phyloP scores from a whole-genome alignment of 2,797 vertebrate genomes.

The Pseudomugil gertrudae region DNA sequence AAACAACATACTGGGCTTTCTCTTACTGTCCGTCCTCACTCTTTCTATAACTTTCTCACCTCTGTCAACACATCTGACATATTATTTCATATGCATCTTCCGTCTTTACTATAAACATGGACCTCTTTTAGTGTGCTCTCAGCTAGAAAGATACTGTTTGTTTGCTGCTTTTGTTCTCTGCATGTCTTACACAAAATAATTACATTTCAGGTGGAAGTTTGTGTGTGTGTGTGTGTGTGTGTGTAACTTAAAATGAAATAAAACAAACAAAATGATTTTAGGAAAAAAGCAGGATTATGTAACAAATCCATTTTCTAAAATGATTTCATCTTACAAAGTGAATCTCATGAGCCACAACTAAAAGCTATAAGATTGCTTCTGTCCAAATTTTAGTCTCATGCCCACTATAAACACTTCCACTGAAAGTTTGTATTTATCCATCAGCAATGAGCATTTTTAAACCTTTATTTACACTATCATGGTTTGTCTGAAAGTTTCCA shows the following conservation, averaged over 20 bases:
- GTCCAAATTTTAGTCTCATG: slow-evolving; percentile 36
- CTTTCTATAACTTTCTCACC: slow-evolving; percentile 45
- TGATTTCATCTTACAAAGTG: slow-evolving; percentile 34
- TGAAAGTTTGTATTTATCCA: slow-evolving; percentile 27
- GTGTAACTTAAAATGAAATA: slow-evolving; percentile 6
- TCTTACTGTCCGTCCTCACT: slow-evolving; percentile 44
- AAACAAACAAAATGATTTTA: slow-evolving; percentile 22
- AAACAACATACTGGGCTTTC: slow-evolving; percentile 73
- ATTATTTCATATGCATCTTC: slow-evolving; percentile 15
- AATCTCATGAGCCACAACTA: slow-evolving; percentile 22
- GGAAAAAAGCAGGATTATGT: slow-evolving; percentile 37
- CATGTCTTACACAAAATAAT: slow-evolving; percentile 23
- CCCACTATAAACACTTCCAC: slow-evolving; percentile 46
- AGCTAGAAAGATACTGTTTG: neutral
- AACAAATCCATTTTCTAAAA: slow-evolving; percentile 32
- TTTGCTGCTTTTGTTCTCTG: slow-evolving; percentile 19
- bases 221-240: too few species aligned
- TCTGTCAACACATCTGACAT: slow-evolving; percentile 30
- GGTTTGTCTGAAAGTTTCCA: slow-evolving; percentile 30
- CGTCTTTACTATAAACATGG: slow-evolving; percentile 6
- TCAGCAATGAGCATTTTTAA: slow-evolving; percentile 5
- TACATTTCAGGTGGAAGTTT: slow-evolving; percentile 9
- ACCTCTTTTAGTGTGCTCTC: neutral
- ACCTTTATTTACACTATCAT: slow-evolving; percentile 22
- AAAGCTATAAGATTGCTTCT: slow-evolving; percentile 27